Base-by-base conservation (phyloP, 2,113 vertebrate species). In the Micromys minutus region DNA sequence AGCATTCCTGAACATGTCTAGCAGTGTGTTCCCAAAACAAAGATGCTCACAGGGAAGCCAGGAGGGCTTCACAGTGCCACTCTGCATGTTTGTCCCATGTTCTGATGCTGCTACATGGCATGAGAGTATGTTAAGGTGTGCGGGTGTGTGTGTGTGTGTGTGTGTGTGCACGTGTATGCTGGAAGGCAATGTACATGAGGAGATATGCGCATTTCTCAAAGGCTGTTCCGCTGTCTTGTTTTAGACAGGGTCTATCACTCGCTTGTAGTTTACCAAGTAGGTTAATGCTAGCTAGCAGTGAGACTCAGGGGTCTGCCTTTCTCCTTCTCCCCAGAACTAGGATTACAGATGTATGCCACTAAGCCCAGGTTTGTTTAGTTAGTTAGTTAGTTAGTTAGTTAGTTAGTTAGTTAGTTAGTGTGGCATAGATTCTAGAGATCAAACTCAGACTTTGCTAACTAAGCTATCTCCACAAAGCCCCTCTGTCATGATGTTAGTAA, bases 61-160 rank as follows among this genome's bases (percentile, higher is more conserved):
- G 19, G 17, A 72, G 7, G 6, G 17, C 39, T 47, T 21, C 10
- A 3, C 13, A 2, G 31, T n/a, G 50, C 9, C 36, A 5, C 1
- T 17, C 21, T 13, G 7, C 12, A 12, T 19, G n/a, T 36, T 3
- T 47, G 26, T 52, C 2, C 26, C 3, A 0, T 1, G 1, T 2
- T 29, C 65, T 7, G 55, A 21, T 52, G 10, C 65, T 29, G 34
- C 22, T 29, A 52, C 26, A 52, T 7, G 10, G 36, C 9, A 3
- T 16, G 1, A 19, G 15, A 6, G 52, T 12, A 8, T 0, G 0
- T 21, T 72, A 0, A 5, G 31, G 42, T 59, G 55, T 34, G 7
- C 19, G 24, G 39, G 22, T 45, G 39, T 45, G 15, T 31, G 24
- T 61, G n/a, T 34, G 26, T 63, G 26, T 34, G 26, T 63, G 57